Percentiles rank a stretch among this genome's conserved stretches.
These are phyloP conservation scores for Hylaeus volcanicus DNA, from an alignment of 1,140 invertebrate species.

Conservation along the genomic window DNA sequence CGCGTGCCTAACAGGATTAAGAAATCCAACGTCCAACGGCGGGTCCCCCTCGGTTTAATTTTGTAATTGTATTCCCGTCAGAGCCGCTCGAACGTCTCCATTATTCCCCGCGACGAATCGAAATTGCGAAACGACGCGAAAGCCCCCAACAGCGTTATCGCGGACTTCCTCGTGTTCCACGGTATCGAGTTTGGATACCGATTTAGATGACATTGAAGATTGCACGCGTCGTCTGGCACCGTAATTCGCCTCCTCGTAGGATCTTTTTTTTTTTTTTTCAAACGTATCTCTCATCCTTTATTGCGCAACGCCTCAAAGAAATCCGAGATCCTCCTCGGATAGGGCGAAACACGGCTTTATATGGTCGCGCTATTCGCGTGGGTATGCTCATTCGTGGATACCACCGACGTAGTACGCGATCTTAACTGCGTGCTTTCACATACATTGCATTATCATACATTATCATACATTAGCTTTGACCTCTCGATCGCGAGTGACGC, in stretches of 20 bases:
- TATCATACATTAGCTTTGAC: conserved; percentile 61
- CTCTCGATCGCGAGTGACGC: conserved; percentile 45
- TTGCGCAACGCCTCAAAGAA: background rate
- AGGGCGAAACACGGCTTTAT: background rate
- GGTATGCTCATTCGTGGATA: conserved; percentile 39
- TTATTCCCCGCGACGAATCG: conserved; percentile 26
- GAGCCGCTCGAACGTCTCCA: conserved; percentile 33
- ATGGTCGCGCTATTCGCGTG: background rate
- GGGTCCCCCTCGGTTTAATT: background rate
- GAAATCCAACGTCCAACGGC: conserved; percentile 24
- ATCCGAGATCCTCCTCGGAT: background rate
- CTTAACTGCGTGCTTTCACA: conserved; percentile 44
- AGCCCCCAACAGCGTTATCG: no score
- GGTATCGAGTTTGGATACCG: background rate
- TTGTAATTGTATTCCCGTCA: conserved; percentile 33
- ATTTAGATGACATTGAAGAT: background rate
- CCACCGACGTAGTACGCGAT: conserved; percentile 30
- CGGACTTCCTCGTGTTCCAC: background rate
- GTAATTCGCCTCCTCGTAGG: background rate
- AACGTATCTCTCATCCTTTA: background rate
- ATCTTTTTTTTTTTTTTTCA: no score
- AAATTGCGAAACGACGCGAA: background rate
- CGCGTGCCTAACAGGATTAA: conserved; percentile 48
- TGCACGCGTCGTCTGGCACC: background rate
- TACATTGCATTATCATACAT: conserved; percentile 62